These are phyloP conservation scores for Loris lydekkerianus DNA, from an alignment of 2,797 vertebrate genomes.

Conservation along the genomic window DNA sequence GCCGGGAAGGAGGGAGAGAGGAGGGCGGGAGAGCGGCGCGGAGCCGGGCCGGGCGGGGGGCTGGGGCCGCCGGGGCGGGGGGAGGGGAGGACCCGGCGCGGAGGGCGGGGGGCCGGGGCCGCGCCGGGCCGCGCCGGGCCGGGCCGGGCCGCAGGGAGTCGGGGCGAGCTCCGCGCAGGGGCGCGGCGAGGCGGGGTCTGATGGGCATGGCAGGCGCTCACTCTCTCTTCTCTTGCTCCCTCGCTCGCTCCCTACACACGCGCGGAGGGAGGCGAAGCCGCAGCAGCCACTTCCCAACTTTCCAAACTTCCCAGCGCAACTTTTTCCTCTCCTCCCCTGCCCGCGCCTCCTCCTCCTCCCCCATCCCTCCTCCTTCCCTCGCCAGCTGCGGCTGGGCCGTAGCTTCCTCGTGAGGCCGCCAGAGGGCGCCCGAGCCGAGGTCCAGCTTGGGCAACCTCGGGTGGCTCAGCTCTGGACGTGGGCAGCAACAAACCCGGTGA, in stretches of 20 bases:
- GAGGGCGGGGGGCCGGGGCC: slow-evolving; percentile 71
- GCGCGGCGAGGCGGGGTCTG: slow-evolving; percentile 84
- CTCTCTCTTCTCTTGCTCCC: slow-evolving; percentile 66
- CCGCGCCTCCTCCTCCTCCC: slow-evolving; percentile 79
- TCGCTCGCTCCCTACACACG: slow-evolving; percentile 76
- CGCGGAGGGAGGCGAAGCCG: slow-evolving; percentile 84
- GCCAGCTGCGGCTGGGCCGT: slow-evolving; percentile 40
- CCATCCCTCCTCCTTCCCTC: slow-evolving; percentile 52
- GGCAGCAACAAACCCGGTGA: neutral
- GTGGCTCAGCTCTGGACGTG: neutral
- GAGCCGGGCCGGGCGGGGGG: slow-evolving; percentile 83
- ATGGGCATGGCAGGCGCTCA: slow-evolving; percentile 85
- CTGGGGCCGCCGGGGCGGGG: slow-evolving; percentile 79
- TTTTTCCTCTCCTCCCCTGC: slow-evolving; percentile 83
- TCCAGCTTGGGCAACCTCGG: neutral
- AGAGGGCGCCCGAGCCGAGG: slow-evolving; percentile 80
- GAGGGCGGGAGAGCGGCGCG: slow-evolving; percentile 80
- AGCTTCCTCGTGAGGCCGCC: slow-evolving; percentile 66
- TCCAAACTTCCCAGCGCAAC: slow-evolving; percentile 85
- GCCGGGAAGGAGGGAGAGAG: slow-evolving; percentile 80
- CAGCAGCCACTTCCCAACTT: slow-evolving; percentile 84
- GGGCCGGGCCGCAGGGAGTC: slow-evolving; percentile 73
- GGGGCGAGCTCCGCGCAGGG: slow-evolving; percentile 80
- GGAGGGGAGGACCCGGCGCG: slow-evolving; percentile 73
- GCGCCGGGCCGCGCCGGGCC: slow-evolving; percentile 66